phyloP scores from a whole-genome alignment of 2,888 invertebrate species.

The Pseudococcus viburni region DNA sequence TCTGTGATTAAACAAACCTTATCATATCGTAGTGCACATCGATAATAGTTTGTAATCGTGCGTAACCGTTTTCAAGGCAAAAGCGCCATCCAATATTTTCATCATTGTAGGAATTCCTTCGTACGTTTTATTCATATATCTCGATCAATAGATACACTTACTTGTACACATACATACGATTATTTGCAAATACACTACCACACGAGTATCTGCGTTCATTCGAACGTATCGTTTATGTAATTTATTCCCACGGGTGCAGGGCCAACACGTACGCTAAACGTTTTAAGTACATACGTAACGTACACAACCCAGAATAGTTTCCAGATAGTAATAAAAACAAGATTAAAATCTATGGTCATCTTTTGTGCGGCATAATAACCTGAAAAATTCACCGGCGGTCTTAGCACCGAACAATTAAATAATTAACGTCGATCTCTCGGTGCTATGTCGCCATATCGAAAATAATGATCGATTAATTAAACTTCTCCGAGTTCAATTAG shows the following conservation, averaged over 20 bases:
- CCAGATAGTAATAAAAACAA: conserved; percentile 19
- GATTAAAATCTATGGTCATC: conserved; percentile 45
- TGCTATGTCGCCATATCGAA: conserved; percentile 19
- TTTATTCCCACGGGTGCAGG: conserved; percentile 1
- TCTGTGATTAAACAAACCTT: not conserved
- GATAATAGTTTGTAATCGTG: conserved; percentile 11
- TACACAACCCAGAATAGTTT: not conserved
- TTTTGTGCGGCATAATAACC: not conserved
- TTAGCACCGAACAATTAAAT: conserved; percentile 50
- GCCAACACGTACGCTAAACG: not conserved
- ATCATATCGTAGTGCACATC: not conserved
- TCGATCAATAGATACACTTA: not conserved
- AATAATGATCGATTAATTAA: conserved; percentile 62
- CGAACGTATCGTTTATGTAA: conserved; percentile 2
- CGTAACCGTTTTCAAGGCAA: conserved; percentile 37
- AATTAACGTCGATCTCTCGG: conserved; percentile 52
- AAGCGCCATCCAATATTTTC: conserved; percentile 27
- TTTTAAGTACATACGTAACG: not conserved
- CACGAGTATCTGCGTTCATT: not conserved
- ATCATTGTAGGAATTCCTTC: not conserved
- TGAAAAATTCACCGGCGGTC: conserved; percentile 40
- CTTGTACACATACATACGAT: not conserved
- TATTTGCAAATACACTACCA: not conserved
- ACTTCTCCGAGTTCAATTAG: conserved; percentile 51
- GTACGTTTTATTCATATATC: not conserved